Evolutionary conservation across 2,113 vertebrate genomes (phyloP).

Genomic region (Tupaia tana): DNA sequence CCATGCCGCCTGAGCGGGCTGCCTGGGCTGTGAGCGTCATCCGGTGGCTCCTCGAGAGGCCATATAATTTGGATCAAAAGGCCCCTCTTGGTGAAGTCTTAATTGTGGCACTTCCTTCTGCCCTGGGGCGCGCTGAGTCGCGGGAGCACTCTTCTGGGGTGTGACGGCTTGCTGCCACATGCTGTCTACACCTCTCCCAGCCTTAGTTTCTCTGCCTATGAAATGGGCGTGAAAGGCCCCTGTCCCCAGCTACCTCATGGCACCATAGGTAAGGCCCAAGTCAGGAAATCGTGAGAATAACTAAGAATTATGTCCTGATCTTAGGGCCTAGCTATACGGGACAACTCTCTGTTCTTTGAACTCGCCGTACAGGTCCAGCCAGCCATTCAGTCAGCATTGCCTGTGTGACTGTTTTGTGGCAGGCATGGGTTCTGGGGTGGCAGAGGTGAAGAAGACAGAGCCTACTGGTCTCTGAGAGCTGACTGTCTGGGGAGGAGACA

Average conservation of each 20-base stretch:
- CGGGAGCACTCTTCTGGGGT: not conserved
- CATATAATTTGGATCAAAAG: constrained; percentile 81
- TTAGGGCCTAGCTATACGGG: not conserved
- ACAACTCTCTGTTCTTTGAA: not conserved
- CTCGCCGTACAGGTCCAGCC: not conserved
- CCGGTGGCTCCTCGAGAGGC: constrained; percentile 66
- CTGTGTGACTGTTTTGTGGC: not conserved
- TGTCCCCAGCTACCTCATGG: accelerated
- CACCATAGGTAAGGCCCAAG: not conserved
- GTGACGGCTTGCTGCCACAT: accelerated
- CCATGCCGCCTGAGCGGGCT: constrained; percentile 22
- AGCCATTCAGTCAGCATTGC: too few relatives aligned
- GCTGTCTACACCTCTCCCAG: not conserved
- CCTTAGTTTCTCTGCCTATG: constrained; percentile 12
- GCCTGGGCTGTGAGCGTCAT: constrained; percentile 47
- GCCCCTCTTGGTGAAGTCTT: constrained; percentile 62
- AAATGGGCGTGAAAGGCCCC: not conserved
- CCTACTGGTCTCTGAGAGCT: not conserved
- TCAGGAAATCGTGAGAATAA: not conserved
- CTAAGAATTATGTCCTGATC: not conserved
- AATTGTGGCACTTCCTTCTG: not conserved
- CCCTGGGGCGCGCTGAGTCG: not conserved
- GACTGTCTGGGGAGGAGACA: not conserved
- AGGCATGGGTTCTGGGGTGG: not conserved
- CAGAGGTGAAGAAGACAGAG: not conserved